Base-by-base conservation (phyloP, 2,113 vertebrate species). In the Urocynchramus pylzowi region DNA sequence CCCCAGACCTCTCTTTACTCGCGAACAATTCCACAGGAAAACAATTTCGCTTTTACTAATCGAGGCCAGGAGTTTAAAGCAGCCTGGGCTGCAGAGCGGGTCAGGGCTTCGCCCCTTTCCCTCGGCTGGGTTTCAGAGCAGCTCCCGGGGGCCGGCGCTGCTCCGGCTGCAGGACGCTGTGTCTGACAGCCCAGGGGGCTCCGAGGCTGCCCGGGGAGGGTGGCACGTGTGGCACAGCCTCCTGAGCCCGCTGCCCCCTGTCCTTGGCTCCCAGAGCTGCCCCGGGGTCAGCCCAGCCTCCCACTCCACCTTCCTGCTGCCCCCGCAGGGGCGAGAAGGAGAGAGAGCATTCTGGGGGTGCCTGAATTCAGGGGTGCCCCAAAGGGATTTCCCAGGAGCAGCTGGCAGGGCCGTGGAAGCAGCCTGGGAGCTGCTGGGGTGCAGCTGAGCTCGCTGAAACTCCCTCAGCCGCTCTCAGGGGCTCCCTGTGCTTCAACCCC, bases 191-290 rank as follows among this genome's bases (percentile, higher is more conserved):
- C 41, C 45, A 22, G 54, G 16, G 27, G 20, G 17, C 12, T 11
- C 53, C 24, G 33, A 3, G 50, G 33, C 5, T 53, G 49, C 21
- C 5, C 17, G 4, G 1, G 1, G 30, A 79, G 44, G 28, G 28
- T 21, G 44, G 28, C 33, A n/a, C 19, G 57, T 49, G 52, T 31
- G 45, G 21, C 28, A 6, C 9, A 23, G 60, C 39, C 18, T 9
- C 37, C 83, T 13, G 37, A 28, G 11, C 2, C 42, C 18, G 1
- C 60, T 54, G 64, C 1, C 13, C 7, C 54, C 1, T 0, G 7
- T 7, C 49, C 65, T 9, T 23, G 18, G 6, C 3, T 27, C 35
- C 76, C 77, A 35, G n/a, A 45, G 10, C 39, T 11, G 4, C 50
- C 35, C 7, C 0, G 0, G 41, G 37, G 16, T 7, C 41, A 60